Conservation (phyloP, 2,888 invertebrate genomes). For the Sclerodermus sp. region DNA sequence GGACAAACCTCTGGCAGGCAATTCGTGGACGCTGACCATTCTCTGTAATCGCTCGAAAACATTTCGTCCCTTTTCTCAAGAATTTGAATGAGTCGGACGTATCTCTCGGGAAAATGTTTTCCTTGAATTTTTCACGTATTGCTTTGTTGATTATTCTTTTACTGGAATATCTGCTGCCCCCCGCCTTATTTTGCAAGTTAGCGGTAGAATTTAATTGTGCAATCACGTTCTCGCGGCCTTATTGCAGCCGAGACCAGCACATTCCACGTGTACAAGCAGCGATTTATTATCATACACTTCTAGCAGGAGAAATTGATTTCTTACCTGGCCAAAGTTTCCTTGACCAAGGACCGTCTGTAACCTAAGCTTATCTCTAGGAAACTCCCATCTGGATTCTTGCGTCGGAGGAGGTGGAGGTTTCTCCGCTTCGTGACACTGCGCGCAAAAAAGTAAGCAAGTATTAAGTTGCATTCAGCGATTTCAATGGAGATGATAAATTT, state of each 20-base stretch:
- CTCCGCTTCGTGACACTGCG: slow-evolving; percentile 59
- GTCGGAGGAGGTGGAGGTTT: slow-evolving; percentile 63
- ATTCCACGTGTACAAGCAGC: slow-evolving; percentile 1
- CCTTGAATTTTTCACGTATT: too few relatives aligned
- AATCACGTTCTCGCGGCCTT: too few relatives aligned
- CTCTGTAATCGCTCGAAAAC: too few relatives aligned
- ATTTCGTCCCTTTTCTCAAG: neutral
- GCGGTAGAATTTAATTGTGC: too few relatives aligned
- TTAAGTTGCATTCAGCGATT: slow-evolving; percentile 10
- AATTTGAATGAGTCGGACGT: slow-evolving; percentile 2
- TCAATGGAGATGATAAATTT: neutral
- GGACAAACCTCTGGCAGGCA: too few relatives aligned
- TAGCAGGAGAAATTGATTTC: slow-evolving; percentile 4
- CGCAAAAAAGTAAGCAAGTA: slow-evolving; percentile 5
- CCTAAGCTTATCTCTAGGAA: slow-evolving; percentile 75
- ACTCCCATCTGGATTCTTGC: slow-evolving; percentile 72
- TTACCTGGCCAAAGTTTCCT: slow-evolving; percentile 81
- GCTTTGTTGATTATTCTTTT: too few relatives aligned
- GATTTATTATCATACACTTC: slow-evolving; percentile 23
- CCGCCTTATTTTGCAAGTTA: too few relatives aligned
- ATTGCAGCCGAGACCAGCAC: too few relatives aligned
- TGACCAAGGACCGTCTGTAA: slow-evolving; percentile 79
- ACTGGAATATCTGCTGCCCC: too few relatives aligned
- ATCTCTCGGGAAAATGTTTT: neutral
- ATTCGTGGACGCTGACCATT: too few relatives aligned